Base-by-base conservation (phyloP, 1,140 invertebrate species). In the Akabosia matsudoensis region DNA sequence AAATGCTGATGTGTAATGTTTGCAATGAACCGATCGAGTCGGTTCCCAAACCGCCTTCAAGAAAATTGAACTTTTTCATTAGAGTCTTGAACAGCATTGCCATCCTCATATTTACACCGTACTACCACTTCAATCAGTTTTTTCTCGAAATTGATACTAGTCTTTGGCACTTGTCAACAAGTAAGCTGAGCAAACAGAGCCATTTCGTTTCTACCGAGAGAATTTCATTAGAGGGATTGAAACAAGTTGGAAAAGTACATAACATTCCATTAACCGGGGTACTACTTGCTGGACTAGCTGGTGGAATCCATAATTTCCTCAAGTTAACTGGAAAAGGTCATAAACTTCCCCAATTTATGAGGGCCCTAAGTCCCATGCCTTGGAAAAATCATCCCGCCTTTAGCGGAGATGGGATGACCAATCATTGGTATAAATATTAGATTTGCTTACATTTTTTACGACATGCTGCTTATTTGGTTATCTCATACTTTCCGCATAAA, bases 371-470 rank as follows among this genome's bases (percentile, higher is more conserved):
- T 18, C 72, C 78, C 30, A 70, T 79, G 54, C 80, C 80, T 7
- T 74, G 73, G 72, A 33, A 64, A 45, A 72, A 74, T 45, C 78
- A 81, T 73, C 78, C 78, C 0, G 75, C 77, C 2, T 67, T 30
- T 31, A 67, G 3, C 22, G 28, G 24, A 54, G 54, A 81, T 18
- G 73, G 56, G 4, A 33, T 81, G 14, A 70, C 75, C 16, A 81
- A 81, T 74, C 78, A 78, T 37, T 81, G 80, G 80, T 81, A 76
- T 18, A 30, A 56, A 56, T 33, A 71, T 74, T 67, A n/a, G 10
- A 18, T 52, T 24, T 16, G 26, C 26, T 64, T 74, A 70, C 26
- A 61, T 30, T 22, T 10, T 28, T 74, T 64, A 2, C 33, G n/a
- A n/a, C n/a, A n/a, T 4, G 22, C 14, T n/a, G n/a, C n/a, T n/a